Evolutionary conservation across 2,888 invertebrate genomes (phyloP), one percentile per base, ranked within the genome.

Genomic region (Xylophagus ater): DNA sequence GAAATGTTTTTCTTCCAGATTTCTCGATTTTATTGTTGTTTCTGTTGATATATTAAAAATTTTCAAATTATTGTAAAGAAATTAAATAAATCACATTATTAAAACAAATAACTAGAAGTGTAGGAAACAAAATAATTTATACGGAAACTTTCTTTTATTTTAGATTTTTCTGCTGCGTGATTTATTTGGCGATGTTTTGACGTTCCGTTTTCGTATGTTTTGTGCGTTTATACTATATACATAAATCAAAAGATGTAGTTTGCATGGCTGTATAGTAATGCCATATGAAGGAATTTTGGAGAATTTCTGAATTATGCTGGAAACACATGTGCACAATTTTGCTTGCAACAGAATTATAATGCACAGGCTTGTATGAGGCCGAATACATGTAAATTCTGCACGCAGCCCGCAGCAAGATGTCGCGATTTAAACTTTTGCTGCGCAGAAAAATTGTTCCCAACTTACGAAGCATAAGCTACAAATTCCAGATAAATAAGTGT

Each of bases 171-270:
- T 28, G 35, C 29, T 13, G 13, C 25, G 14, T 15, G n/a, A 25
- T 29, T 25, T 8, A n/a, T 19, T 29, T 21, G 25, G 35, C 14
- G 23, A 20, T 36, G 36, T 36, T 36, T 36, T 36, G 36, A 36
- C 36, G 29, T 36, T 28, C 29, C 15, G 14, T 29, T 8, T 19
- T 6, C 26, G 13, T 5, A 26, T 26, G 26, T 26, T n/a, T 2
- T 26, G 26, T n/a, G n/a, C 26, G n/a, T 13, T 26, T 6, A 10
- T 5, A 17, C 19, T 18, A 3, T 20, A 8, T 6, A 13, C 4
- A 15, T 15, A 13, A 29, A 13, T 12, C 9, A 29, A 9, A 26
- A 4, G n/a, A 13, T 13, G 7, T 12, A 5, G 4, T 8, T 15
- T 12, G 6, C 15, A 15, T 29, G 10, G 3, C 14, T 12, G 15